A percentile compares a stretch with the other conserved stretches of the same genome.
These are phyloP conservation scores for Pyrgus malvae DNA, from an alignment of 2,888 invertebrate genomes.

Conservation along the genomic window DNA sequence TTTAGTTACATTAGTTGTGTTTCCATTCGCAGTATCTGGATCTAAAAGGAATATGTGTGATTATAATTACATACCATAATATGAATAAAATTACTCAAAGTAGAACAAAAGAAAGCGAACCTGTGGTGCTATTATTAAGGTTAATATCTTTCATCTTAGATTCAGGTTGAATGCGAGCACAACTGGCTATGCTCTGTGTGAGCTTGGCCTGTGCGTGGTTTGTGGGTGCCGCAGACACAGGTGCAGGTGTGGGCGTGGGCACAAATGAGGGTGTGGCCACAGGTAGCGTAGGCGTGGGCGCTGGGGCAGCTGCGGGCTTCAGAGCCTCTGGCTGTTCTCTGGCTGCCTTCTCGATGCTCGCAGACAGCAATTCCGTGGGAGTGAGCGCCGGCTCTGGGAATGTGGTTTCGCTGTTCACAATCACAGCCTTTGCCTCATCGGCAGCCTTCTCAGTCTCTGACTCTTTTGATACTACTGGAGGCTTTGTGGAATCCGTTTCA, in stretches of 20 bases:
- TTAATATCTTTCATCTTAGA: conserved; percentile 76
- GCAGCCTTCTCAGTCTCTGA: conserved; percentile 44
- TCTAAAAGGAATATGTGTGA: conserved; percentile 47
- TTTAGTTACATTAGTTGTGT: conserved; percentile 54
- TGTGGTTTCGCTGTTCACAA: conserved; percentile 46
- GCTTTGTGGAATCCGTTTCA: conserved; percentile 48
- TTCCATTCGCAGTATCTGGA: conserved; percentile 71
- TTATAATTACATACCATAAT: background rate
- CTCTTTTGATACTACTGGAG: conserved; percentile 43
- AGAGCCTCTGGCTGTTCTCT: conserved; percentile 48
- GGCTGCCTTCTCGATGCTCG: conserved; percentile 70
- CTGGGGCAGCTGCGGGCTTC: conserved; percentile 33
- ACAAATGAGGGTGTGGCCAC: too few relatives aligned
- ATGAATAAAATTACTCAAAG: background rate
- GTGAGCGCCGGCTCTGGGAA: conserved; percentile 47
- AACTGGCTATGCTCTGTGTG: conserved; percentile 69
- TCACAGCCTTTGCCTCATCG: conserved; percentile 46
- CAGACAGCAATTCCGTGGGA: conserved; percentile 66
- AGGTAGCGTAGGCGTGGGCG: conserved; percentile 47
- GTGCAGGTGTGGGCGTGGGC: conserved; percentile 38
- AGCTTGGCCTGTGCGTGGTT: conserved; percentile 74
- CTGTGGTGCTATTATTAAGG: conserved; percentile 65
- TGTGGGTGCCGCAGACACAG: conserved; percentile 29
- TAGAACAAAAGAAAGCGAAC: conserved; percentile 44
- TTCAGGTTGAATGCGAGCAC: conserved; percentile 61